These are phyloP conservation scores for Antedon bifida DNA, from an alignment of 35 echinoderm and acorn worm genomes.

Conservation along the genomic window DNA sequence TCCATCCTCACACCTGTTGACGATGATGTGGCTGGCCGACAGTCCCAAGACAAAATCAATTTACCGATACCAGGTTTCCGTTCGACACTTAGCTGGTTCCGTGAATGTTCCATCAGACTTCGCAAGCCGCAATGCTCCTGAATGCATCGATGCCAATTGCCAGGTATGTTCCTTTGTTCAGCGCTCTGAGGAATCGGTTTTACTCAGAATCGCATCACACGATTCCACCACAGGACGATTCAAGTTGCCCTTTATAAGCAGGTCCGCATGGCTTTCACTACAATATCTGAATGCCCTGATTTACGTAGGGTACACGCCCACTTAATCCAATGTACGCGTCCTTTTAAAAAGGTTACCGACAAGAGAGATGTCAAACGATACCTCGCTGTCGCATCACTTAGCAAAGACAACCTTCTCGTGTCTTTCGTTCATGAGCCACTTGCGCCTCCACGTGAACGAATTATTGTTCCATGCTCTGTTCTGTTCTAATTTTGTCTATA, in stretches of 20 bases:
- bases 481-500: too few species aligned
- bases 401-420: slow-evolving; percentile 36
- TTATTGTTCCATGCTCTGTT: slow-evolving; percentile 14
- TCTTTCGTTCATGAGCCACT: slow-evolving; percentile 12
- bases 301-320: background rate
- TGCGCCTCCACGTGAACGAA: slow-evolving; percentile 6
- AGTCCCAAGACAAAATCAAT: slow-evolving; percentile 22
- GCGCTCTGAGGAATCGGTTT: background rate
- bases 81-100: background rate
- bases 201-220: background rate
- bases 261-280: too few species aligned
- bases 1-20: slow-evolving; percentile 19
- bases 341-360: background rate
- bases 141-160: background rate
- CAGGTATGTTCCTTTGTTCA: background rate
- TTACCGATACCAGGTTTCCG: background rate
- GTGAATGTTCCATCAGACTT: background rate
- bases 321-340: background rate
- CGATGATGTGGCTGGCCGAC: slow-evolving; percentile 14
- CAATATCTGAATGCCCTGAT: background rate
- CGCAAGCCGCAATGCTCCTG: background rate
- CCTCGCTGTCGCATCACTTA: background rate
- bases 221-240: background rate
- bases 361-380: slow-evolving; percentile 1
- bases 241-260: background rate